phyloP scores from a whole-genome alignment of 2,113 vertebrate genomes.

The Eonycteris spelaea region DNA sequence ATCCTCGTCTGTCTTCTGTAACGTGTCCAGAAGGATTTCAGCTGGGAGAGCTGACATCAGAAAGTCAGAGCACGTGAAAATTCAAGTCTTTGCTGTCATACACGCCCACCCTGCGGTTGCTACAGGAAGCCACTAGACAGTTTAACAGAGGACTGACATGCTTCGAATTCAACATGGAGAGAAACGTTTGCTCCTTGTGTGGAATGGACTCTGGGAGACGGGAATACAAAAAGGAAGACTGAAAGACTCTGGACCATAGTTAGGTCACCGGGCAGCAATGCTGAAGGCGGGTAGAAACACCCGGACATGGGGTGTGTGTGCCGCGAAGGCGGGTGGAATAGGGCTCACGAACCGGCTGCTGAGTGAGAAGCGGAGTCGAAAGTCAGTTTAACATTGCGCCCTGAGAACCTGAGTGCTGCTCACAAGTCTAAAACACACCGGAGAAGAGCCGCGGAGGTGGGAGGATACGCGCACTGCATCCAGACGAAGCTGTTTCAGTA shows the following conservation, averaged over 20 bases:
- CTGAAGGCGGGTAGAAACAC: neutral
- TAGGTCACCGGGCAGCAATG: neutral
- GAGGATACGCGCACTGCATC: neutral
- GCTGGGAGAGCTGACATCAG: neutral
- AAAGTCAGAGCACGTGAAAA: neutral
- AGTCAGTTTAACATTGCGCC: neutral
- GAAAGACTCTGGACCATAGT: neutral
- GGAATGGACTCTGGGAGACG: neutral
- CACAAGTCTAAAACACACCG: neutral
- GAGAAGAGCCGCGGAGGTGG: neutral
- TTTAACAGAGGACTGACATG: neutral
- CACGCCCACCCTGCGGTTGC: no score
- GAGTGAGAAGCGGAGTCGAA: neutral
- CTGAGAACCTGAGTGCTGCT: neutral
- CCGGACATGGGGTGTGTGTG: neutral
- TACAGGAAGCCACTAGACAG: neutral
- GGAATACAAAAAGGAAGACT: neutral
- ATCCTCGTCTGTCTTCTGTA: neutral
- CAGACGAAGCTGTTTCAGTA: neutral
- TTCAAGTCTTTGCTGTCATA: neutral
- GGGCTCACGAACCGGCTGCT: neutral
- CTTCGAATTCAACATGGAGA: neutral
- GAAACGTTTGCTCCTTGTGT: neutral
- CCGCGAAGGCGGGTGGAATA: neutral
- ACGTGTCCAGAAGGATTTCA: no score